Base-by-base conservation (phyloP, 2,888 invertebrate species). In the Leptinotarsa rubiginosa region DNA sequence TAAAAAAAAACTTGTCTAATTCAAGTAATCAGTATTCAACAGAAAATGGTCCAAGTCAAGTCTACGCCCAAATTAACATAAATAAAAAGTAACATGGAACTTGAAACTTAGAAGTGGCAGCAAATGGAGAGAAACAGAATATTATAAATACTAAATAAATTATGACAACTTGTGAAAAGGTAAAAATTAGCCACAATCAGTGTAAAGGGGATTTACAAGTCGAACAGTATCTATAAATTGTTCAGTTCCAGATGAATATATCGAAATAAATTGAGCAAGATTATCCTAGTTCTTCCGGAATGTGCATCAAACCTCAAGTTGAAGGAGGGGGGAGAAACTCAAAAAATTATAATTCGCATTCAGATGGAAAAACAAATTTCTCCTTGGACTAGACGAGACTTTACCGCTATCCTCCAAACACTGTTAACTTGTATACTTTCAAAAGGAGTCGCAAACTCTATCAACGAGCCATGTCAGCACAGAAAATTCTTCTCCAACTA, bases 51-150 rank as follows among this genome's bases (percentile, higher is more conserved):
- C 2, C 41, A 41, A 41, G 22, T 56, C 56, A 20, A 20, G 13
- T 56, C 12, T 13, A 20, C 12, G 13, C 12, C 22, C 13, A 10
- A 18, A 56, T 13, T 4, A 56, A 56, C 56, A 15, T 16, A 15
- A 20, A 56, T 20, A 56, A 56, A 56, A 56, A 56, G 25, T 25
- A 56, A 56, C 56, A 56, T 56, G 25, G 54, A 54, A 54, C 18
- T 22, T 22, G 3, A 2, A 41, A 41, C 41, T 41, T 10, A 0
- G 10, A 41, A 10, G 10, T 41, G 2, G 10, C 41, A 10, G 1
- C 41, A 41, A 41, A 41, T 10, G 10, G 41, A 41, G 41, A 41
- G 41, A 41, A 41, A 41, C 41, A 41, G 41, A 41, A 41, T 41
- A 41, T 12, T 56, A 56, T 56, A 20, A 56, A 22, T 22, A 15